Base-by-base conservation (phyloP, 2,113 vertebrate species). In the Melierax canorus region DNA sequence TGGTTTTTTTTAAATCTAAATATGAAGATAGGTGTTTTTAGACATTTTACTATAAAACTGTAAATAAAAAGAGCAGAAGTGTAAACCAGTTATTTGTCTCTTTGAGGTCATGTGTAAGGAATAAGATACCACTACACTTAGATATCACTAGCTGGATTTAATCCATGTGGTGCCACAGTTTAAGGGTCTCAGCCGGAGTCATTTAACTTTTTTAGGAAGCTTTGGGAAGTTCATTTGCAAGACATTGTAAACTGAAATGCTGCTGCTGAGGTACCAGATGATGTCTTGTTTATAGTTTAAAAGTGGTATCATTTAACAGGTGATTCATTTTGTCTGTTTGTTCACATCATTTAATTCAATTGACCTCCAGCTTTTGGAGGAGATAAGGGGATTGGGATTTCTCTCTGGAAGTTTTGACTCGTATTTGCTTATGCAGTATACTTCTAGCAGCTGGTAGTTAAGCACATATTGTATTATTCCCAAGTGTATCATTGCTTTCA, bases 151-250 rank as follows among this genome's bases (percentile, higher is more conserved):
- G 7, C 8, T 90, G 22, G 17, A 68, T 71, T 67, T 63, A 62
- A 76, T 63, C 10, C 6, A 43, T 0, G 0, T 32, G 20, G n/a
- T 72, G 15, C 14, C n/a, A 63, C n/a, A 13, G 18, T 68, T 76
- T 46, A 67, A 79, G 32, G 4, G 5, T 46, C 38, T 95, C 43
- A 75, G 29, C 3, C 22, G 17, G 14, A 73, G 16, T 17, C 2
- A 32, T 69, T 56, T 48, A 51, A 18, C 15, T 29, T 38, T 55
- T 85, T 81, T 15, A 48, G 26, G 36, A 71, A 93, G 8, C 6
- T 45, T 58, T 59, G 30, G 15, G 9, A 53, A 53, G 6, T 13
- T 82, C 8, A 36, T 66, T 81, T 77, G 4, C 38, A 67, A 66
- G 30, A 87, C 17, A 12, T 1, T 67, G 8, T 58, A 84, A 62